Base-by-base conservation (phyloP, 2,888 invertebrate genomes). In the Orgyia antiqua region DNA sequence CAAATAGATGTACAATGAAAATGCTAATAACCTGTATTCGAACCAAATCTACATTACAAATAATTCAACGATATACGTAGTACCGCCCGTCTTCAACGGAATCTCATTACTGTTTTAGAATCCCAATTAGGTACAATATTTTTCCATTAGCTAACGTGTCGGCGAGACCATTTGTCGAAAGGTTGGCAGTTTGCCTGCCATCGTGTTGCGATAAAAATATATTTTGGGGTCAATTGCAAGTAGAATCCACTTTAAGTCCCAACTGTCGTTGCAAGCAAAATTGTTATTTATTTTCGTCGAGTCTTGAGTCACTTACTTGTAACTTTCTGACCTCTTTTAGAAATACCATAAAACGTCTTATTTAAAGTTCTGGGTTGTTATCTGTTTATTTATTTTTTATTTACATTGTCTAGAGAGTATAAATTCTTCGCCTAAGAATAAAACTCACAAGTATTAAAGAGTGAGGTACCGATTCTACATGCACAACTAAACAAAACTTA, bases 41-140 rank as follows among this genome's bases (percentile, higher is more conserved):
- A n/a, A n/a, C n/a, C n/a, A n/a, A n/a, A n/a, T n/a, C n/a, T n/a
- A n/a, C n/a, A n/a, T n/a, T n/a, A n/a, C n/a, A n/a, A n/a, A n/a
- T n/a, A n/a, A n/a, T n/a, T n/a, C n/a, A n/a, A n/a, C n/a, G n/a
- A n/a, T n/a, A n/a, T n/a, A n/a, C n/a, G n/a, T n/a, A n/a, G n/a
- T n/a, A n/a, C n/a, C n/a, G n/a, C n/a, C n/a, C n/a, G n/a, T 15
- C 6, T 15, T 15, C 15, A 4, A 15, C 15, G 4, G 6, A 28
- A 40, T 40, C 31, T 38, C 29, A 45, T 45, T 37, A 45, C 37
- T 34, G 37, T 37, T 42, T 44, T 40, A 33, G 44, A 47, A 53
- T 47, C 34, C 17, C 38, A 47, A 55, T 51, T 55, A 51, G 36
- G 35, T 40, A 38, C 40, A 33, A 41, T 51, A 46, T 42, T 45